Conservation (phyloP, 2,797 vertebrate genomes). For the Kryptolebias ocellatus region DNA sequence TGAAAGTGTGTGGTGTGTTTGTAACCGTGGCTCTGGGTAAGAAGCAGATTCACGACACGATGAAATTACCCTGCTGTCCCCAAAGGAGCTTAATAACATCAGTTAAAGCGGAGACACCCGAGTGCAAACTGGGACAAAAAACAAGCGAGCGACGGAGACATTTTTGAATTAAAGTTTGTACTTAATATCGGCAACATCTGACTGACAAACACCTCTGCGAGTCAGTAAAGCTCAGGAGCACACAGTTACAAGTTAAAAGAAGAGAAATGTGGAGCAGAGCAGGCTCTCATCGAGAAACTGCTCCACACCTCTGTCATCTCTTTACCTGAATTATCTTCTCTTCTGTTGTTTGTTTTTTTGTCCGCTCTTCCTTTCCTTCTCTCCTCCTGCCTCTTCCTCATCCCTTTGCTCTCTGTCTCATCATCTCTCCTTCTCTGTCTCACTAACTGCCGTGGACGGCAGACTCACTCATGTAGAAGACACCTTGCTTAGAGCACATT, state of each 20-base stretch:
- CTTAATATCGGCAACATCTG: slow-evolving; percentile 41
- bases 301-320: slow-evolving; percentile 32
- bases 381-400: slow-evolving; percentile 46
- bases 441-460: slow-evolving; percentile 67
- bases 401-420: slow-evolving; percentile 65
- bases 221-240: slow-evolving; percentile 30
- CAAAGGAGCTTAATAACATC: slow-evolving; percentile 38
- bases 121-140: slow-evolving; percentile 37
- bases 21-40: slow-evolving; percentile 33
- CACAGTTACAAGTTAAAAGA: slow-evolving; percentile 39
- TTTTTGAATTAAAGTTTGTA: slow-evolving; percentile 49
- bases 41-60: slow-evolving; percentile 43
- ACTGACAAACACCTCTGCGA: slow-evolving; percentile 26
- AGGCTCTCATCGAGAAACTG: slow-evolving; percentile 35
- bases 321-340: slow-evolving; percentile 65
- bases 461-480: slow-evolving; percentile 75
- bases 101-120: slow-evolving; percentile 21
- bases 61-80: slow-evolving; percentile 42
- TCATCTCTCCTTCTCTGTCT: slow-evolving; percentile 73
- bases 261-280: slow-evolving; percentile 43
- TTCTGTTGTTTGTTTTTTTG: slow-evolving; percentile 67
- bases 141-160: slow-evolving; percentile 36
- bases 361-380: slow-evolving; percentile 50
- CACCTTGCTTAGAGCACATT: slow-evolving; percentile 73
- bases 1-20: slow-evolving; percentile 47